Conservation (phyloP, 2,113 vertebrate genomes). For the Leucopsar rothschildi region DNA sequence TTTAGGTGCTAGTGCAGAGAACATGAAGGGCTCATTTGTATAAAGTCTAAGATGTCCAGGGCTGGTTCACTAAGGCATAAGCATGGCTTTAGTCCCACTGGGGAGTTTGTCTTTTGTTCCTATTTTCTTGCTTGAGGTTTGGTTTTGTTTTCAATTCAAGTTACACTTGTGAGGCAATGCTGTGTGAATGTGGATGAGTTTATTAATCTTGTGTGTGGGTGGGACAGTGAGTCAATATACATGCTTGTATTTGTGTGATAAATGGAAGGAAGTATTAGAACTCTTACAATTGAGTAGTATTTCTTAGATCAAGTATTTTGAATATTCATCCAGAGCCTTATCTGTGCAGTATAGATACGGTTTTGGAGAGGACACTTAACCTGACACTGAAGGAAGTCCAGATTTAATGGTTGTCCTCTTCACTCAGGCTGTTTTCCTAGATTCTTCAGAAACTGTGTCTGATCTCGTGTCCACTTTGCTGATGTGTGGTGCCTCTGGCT, state of each 20-base stretch:
- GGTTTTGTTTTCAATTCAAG: neutral
- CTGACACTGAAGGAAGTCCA: neutral
- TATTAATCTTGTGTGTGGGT: neutral
- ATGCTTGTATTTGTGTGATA: neutral
- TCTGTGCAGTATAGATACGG: neutral
- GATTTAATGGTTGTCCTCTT: neutral
- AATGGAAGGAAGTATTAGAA: neutral
- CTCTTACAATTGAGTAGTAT: neutral
- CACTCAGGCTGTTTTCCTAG: neutral
- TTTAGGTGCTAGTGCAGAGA: neutral
- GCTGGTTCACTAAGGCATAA: neutral
- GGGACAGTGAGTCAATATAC: neutral
- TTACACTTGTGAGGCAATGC: neutral
- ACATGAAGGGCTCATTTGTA: neutral
- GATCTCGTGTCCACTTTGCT: neutral
- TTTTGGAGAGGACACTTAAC: neutral
- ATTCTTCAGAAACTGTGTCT: neutral
- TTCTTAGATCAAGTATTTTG: neutral
- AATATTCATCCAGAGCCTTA: neutral
- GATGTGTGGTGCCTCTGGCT: neutral
- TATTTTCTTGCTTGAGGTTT: neutral
- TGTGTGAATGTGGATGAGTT: neutral
- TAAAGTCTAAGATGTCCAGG: neutral
- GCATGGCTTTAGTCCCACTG: neutral
- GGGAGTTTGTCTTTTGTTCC: neutral